A percentile compares a stretch with the other conserved stretches of the same genome.
Conservation (phyloP, 2,113 vertebrate genomes). For the Pterocles orientalis region DNA sequence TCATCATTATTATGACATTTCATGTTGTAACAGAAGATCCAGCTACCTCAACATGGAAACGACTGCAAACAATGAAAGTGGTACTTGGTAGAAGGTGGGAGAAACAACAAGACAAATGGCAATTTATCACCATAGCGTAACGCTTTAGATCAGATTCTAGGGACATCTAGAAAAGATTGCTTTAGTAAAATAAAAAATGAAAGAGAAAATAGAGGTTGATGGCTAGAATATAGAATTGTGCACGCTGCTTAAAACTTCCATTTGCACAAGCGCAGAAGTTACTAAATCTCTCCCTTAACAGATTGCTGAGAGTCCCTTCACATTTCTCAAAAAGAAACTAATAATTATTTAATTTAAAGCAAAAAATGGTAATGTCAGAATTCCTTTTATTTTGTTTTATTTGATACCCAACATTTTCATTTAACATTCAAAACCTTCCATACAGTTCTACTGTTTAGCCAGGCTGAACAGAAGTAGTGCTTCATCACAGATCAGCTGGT, state of each 20-base stretch:
- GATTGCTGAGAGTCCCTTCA: neutral
- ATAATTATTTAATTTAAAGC: neutral
- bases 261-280: neutral
- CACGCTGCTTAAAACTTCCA: neutral
- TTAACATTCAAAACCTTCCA: neutral
- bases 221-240: neutral
- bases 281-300: neutral
- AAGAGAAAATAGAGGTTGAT: neutral
- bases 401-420: fast-evolving
- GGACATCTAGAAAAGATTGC: neutral
- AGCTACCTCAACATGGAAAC: neutral
- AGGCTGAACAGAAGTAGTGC: neutral
- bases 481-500: neutral
- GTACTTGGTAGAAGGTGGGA: neutral
- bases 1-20: neutral
- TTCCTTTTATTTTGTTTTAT: neutral
- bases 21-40: neutral
- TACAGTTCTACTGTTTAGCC: neutral
- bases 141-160: neutral
- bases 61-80: neutral
- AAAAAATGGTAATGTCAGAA: neutral
- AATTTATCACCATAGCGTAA: neutral
- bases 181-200: neutral
- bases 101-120: neutral
- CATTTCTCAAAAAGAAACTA: neutral